Percentiles rank a stretch among this genome's conserved stretches.
Conservation (phyloP, 2,888 invertebrate species). For the Resseliella maxima region DNA sequence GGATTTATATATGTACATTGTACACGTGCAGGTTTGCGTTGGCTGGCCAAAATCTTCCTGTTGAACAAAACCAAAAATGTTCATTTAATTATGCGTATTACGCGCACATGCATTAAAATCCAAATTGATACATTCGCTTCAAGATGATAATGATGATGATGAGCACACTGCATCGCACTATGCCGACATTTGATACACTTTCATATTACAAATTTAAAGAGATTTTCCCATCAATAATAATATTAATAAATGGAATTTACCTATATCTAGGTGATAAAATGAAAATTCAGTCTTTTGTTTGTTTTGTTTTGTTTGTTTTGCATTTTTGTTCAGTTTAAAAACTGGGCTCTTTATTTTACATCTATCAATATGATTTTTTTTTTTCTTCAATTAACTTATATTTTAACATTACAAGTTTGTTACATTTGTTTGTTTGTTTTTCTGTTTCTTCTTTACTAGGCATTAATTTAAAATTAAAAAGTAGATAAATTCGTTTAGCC, state of each 20-base stretch:
- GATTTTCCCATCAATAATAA: background rate
- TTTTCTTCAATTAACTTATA: too few relatives aligned
- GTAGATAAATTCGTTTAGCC: background rate
- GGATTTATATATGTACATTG: background rate
- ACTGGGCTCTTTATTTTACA: background rate
- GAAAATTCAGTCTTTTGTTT: background rate
- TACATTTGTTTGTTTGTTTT: too few relatives aligned
- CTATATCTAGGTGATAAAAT: background rate
- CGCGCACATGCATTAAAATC: background rate
- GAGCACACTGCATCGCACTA: background rate
- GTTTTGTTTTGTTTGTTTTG: slow-evolving; percentile 1
- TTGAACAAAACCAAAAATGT: background rate
- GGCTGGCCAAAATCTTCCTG: background rate
- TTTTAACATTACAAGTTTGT: background rate
- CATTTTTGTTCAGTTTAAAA: slow-evolving; percentile 27
- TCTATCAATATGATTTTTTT: background rate
- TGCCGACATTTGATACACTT: background rate
- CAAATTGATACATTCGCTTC: background rate
- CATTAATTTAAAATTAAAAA: slow-evolving; percentile 4
- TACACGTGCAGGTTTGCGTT: slow-evolving; percentile 11
- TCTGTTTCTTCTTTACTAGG: background rate
- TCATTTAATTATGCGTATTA: background rate
- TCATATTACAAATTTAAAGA: background rate
- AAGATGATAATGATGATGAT: background rate
- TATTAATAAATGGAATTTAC: background rate